A percentile compares a stretch with the other conserved stretches of the same genome.
These are phyloP conservation scores for Eutolmus rufibarbis DNA, from an alignment of 2,888 invertebrate species.

Conservation along the genomic window DNA sequence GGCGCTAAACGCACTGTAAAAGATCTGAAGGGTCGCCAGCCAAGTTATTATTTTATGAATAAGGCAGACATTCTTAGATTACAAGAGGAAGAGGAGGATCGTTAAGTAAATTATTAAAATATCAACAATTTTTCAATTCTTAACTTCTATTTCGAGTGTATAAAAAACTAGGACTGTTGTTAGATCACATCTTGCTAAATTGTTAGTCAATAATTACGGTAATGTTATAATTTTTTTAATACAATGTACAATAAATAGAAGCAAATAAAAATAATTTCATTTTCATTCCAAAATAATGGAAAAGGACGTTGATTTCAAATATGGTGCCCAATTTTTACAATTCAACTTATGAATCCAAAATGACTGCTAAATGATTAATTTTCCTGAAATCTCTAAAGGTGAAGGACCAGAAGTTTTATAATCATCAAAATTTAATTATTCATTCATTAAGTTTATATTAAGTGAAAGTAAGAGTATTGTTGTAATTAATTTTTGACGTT, in stretches of 20 bases:
- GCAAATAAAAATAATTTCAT: neutral
- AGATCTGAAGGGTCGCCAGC: conserved; percentile 87
- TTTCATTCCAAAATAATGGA: neutral
- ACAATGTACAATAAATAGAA: neutral
- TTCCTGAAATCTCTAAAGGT: too few relatives aligned
- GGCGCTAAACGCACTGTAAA: conserved; percentile 85
- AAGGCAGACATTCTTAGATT: conserved; percentile 85
- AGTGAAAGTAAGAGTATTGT: too few relatives aligned
- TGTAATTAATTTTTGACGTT: too few relatives aligned
- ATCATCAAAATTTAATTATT: too few relatives aligned
- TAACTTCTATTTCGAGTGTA: neutral
- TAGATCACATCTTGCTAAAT: neutral
- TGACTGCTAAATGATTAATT: too few relatives aligned
- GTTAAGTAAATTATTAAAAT: conserved; percentile 50
- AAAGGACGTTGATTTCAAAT: too few relatives aligned
- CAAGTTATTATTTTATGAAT: conserved; percentile 92
- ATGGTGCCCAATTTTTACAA: too few relatives aligned
- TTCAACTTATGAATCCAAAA: too few relatives aligned
- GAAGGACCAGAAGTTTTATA: too few relatives aligned
- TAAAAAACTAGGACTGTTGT: neutral
- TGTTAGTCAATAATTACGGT: neutral
- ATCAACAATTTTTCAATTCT: neutral
- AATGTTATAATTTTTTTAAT: neutral
- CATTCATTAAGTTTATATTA: too few relatives aligned
- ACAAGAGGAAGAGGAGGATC: conserved; percentile 77